These are phyloP conservation scores for Paraescarpia echinospica DNA, from an alignment of 1,140 invertebrate genomes.

Conservation along the genomic window DNA sequence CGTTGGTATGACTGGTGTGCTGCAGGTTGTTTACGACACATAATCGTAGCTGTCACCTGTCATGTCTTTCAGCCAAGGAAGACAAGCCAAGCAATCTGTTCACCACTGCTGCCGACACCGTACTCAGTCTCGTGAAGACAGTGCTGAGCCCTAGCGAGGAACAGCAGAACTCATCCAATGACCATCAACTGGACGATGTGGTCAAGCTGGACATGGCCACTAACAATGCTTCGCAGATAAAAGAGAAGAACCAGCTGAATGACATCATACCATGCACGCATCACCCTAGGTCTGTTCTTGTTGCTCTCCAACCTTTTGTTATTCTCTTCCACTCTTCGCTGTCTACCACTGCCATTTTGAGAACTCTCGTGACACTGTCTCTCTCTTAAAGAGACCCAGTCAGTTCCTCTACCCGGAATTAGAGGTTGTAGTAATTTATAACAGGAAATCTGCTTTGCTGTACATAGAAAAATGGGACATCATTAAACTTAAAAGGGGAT, in stretches of 20 bases:
- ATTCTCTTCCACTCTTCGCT: too few relatives aligned
- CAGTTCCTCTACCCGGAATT: too few relatives aligned
- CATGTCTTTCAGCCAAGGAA: neutral
- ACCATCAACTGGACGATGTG: constrained; percentile 17
- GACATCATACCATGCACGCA: constrained; percentile 17
- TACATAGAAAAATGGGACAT: too few relatives aligned
- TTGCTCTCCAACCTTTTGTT: neutral
- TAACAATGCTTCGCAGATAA: constrained; percentile 76
- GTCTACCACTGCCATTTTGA: too few relatives aligned
- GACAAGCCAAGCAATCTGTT: constrained; percentile 12
- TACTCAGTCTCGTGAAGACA: constrained; percentile 21
- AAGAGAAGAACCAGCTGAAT: constrained; percentile 36
- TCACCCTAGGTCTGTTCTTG: neutral
- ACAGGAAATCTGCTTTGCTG: too few relatives aligned
- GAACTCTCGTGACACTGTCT: too few relatives aligned
- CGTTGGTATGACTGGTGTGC: too few relatives aligned
- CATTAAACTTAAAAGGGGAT: too few relatives aligned
- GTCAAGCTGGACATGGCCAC: constrained; percentile 55
- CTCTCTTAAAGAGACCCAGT: too few relatives aligned
- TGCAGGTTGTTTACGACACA: neutral
- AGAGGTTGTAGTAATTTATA: too few relatives aligned
- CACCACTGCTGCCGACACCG: constrained; percentile 15
- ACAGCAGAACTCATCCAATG: constrained; percentile 7
- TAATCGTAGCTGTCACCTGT: neutral
- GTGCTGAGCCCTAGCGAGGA: constrained; percentile 22